Evolutionary conservation across 2,797 vertebrate species (phyloP).

Genomic region (Micropoecilia bifurca): DNA sequence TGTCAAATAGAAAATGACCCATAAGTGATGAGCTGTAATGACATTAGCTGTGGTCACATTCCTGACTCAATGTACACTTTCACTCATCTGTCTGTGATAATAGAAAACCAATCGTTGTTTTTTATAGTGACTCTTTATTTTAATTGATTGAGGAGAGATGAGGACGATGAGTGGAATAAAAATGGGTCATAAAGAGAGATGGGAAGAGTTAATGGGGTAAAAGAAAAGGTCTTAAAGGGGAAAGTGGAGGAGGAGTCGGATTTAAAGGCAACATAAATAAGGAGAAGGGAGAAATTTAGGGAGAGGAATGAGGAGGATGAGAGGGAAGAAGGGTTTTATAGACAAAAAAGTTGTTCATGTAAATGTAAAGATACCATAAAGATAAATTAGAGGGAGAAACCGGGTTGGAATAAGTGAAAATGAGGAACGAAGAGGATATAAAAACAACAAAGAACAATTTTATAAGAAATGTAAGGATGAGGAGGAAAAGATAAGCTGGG

Average conservation of each 20-base stretch:
- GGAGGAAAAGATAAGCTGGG: neutral
- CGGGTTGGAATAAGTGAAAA: neutral
- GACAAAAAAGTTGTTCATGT: neutral
- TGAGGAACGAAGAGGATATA: neutral
- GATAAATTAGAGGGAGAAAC: neutral
- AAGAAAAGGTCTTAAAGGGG: neutral
- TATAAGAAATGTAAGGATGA: neutral
- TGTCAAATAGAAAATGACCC: slow-evolving; percentile 7
- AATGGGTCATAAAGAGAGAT: neutral
- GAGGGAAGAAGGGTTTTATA: neutral
- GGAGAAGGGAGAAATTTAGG: neutral
- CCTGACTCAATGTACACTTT: neutral
- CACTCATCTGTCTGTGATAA: neutral
- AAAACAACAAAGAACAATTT: neutral
- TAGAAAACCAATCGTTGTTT: neutral
- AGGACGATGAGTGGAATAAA: neutral
- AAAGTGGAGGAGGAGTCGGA: neutral
- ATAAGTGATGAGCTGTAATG: slow-evolving; percentile 18
- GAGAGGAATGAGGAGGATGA: neutral
- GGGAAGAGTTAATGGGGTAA: neutral
- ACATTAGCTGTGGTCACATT: neutral
- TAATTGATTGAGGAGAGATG: neutral
- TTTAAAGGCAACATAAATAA: neutral
- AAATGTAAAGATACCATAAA: neutral
- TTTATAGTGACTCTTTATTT: no score